These are phyloP conservation scores for Rhamphomyia laevipes DNA, from an alignment of 2,888 invertebrate genomes.

Conservation along the genomic window DNA sequence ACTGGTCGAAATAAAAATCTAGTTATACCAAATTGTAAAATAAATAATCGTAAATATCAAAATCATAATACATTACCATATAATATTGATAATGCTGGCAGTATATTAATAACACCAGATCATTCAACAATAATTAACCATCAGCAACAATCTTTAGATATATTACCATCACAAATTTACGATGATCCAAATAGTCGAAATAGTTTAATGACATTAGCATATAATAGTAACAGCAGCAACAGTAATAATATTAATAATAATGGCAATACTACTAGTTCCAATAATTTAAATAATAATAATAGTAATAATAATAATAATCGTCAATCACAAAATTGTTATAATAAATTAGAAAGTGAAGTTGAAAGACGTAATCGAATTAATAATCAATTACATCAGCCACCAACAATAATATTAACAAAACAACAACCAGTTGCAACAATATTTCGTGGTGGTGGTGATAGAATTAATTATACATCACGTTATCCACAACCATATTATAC, in stretches of 20 bases:
- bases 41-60: conserved; percentile 14
- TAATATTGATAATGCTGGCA: conserved; percentile 4
- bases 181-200: conserved; percentile 3
- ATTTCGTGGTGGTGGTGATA: conserved; percentile 24
- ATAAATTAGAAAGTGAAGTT: conserved; percentile 33
- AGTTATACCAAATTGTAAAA: conserved; percentile 5
- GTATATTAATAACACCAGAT: conserved; percentile 17
- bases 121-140: conserved; percentile 24
- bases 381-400: conserved; percentile 28
- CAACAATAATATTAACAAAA: conserved; percentile 1
- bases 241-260: conserved; percentile 15
- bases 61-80: conserved; percentile 8
- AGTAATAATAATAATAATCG: conserved; percentile 15
- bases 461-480: conserved; percentile 27
- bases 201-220: conserved; percentile 7
- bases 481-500: conserved; percentile 25
- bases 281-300: conserved; percentile 17
- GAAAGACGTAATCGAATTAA: conserved; percentile 35
- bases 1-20: conserved; percentile 17
- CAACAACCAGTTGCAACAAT: conserved; percentile 29
- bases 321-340: conserved; percentile 27
- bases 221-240: conserved; percentile 19
- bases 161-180: conserved; percentile 8
- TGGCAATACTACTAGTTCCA: conserved; percentile 15
- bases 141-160: conserved; percentile 20